Percentiles rank a stretch among this genome's conserved stretches.
These are phyloP conservation scores for Aplidium turbinatum DNA, from an alignment of 23 tunicate species.

Conservation along the genomic window DNA sequence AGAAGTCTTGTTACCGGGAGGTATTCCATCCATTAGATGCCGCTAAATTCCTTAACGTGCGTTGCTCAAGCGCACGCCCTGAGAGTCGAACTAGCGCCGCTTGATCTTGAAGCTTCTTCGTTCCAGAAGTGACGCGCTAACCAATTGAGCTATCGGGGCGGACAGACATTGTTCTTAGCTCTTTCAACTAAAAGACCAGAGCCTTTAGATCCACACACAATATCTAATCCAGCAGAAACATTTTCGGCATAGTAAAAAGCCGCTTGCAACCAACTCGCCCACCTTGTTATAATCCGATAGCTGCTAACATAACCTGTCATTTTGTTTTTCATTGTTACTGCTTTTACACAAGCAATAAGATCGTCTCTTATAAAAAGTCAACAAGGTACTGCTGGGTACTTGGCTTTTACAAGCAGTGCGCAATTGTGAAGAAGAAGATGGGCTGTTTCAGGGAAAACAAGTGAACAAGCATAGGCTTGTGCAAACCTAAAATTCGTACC, in stretches of 20 bases:
- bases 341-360: constrained; percentile 18
- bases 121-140: too few species aligned
- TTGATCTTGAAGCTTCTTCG: not conserved
- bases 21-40: too few species aligned
- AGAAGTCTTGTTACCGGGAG: too few species aligned
- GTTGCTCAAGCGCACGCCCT: too few species aligned
- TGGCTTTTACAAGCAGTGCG: constrained; percentile 19
- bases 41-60: too few species aligned
- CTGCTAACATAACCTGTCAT: not conserved
- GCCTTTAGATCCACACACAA: constrained; percentile 7
- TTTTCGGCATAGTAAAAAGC: constrained; percentile 18
- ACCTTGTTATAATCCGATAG: constrained; percentile 7
- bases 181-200: constrained; percentile 15
- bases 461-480: too few species aligned
- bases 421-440: constrained; percentile 9
- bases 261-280: constrained; percentile 35
- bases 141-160: too few species aligned
- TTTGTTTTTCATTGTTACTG: constrained; percentile 3
- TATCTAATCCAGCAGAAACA: constrained; percentile 1
- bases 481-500: too few species aligned
- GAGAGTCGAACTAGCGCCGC: too few species aligned
- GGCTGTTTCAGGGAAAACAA: too few species aligned
- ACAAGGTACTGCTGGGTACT: constrained; percentile 5
- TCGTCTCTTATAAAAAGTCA: too few species aligned
- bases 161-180: not conserved